phyloP scores from a whole-genome alignment of 1,140 invertebrate species.

The Leptinotarsa defecta region DNA sequence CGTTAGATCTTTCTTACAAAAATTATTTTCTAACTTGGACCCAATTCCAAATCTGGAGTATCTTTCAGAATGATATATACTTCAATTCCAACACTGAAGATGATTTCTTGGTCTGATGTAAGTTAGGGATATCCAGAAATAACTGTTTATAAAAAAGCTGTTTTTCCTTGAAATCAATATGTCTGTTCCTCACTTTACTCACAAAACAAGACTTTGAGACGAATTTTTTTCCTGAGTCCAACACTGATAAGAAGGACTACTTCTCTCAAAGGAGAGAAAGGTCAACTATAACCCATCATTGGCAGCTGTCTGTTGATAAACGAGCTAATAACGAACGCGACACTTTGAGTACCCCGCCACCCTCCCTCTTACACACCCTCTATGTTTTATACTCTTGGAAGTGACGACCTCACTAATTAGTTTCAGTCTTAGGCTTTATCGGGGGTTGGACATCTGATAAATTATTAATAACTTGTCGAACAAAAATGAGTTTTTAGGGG shows the following conservation, averaged over 20 bases:
- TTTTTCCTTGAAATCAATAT: no score
- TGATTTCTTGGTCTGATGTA: no score
- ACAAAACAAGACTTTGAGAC: background rate
- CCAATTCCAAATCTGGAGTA: background rate
- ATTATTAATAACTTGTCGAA: no score
- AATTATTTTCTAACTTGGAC: no score
- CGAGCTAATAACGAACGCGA: slow-evolving; percentile 50
- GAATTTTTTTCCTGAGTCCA: background rate
- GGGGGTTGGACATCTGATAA: background rate
- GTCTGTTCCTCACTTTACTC: no score
- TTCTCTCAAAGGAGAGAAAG: slow-evolving; percentile 31
- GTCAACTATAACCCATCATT: slow-evolving; percentile 47
- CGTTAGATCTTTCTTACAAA: no score
- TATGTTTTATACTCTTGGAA: slow-evolving; percentile 21
- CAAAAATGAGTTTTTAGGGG: no score
- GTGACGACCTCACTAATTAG: slow-evolving; percentile 31
- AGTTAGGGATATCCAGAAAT: no score
- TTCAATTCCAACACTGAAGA: no score
- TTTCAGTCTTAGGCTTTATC: slow-evolving; percentile 6
- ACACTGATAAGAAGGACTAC: slow-evolving; percentile 7
- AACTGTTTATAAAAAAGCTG: no score
- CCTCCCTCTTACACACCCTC: slow-evolving; percentile 25
- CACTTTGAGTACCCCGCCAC: slow-evolving; percentile 47
- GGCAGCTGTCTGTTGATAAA: slow-evolving; percentile 53
- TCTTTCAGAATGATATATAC: no score